These are phyloP conservation scores for Gibbula magus DNA, from an alignment of 2,888 invertebrate genomes.

Conservation along the genomic window DNA sequence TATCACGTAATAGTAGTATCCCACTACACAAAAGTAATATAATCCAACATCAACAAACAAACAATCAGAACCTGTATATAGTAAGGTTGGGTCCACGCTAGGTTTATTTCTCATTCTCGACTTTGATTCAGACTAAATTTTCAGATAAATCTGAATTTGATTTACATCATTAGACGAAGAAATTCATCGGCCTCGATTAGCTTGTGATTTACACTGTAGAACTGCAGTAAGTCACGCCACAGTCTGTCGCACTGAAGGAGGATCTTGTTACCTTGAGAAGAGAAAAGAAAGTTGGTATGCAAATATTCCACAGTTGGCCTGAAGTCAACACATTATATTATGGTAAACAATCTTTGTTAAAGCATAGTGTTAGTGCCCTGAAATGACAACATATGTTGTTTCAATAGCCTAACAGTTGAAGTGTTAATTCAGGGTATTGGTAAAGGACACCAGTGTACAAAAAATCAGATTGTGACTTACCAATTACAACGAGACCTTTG, in stretches of 20 bases:
- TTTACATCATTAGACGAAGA: slow-evolving; percentile 25
- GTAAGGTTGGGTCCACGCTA: background rate
- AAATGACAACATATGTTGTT: no score
- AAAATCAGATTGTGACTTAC: slow-evolving; percentile 41
- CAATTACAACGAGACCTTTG: slow-evolving; percentile 69
- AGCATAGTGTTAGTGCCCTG: no score
- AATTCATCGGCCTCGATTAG: slow-evolving; percentile 45
- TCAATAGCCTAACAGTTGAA: no score
- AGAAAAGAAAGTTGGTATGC: background rate
- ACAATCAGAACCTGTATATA: background rate
- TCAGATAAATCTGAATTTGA: background rate
- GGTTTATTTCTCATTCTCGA: background rate
- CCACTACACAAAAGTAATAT: no score
- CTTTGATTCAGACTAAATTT: background rate
- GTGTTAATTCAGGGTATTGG: no score
- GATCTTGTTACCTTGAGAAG: slow-evolving; percentile 62
- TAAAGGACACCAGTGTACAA: no score
- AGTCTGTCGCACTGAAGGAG: slow-evolving; percentile 51
- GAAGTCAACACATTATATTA: no score
- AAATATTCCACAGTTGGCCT: no score
- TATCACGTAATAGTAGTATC: no score
- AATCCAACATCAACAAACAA: no score
- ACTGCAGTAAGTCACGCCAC: slow-evolving; percentile 48
- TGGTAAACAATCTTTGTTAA: no score
- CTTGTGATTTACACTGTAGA: slow-evolving; percentile 45